Conservation (phyloP, 2,113 vertebrate species). For the Nothobranchius kuhntae region DNA sequence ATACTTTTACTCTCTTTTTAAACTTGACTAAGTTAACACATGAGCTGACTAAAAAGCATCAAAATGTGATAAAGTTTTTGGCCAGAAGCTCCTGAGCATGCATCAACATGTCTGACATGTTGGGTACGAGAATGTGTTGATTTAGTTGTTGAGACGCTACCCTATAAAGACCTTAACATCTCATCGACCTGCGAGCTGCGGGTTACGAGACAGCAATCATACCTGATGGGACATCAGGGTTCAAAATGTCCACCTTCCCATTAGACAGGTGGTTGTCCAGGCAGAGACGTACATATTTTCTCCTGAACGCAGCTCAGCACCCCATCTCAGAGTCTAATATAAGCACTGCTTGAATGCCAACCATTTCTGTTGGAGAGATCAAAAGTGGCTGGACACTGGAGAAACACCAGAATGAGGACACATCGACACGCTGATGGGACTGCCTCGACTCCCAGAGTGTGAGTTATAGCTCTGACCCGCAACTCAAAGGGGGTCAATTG, state of each 20-base stretch:
- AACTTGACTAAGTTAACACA: neutral
- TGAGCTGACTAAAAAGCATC: neutral
- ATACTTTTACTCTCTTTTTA: slow-evolving; percentile 1
- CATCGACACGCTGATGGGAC: slow-evolving; percentile 58
- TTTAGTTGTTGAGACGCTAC: neutral
- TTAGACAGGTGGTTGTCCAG: slow-evolving; percentile 21
- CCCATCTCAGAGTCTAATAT: slow-evolving; percentile 63
- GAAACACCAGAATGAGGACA: slow-evolving; percentile 73
- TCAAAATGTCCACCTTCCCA: slow-evolving; percentile 28
- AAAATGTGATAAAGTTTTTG: neutral
- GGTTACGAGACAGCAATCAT: slow-evolving; percentile 25
- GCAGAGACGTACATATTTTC: slow-evolving; percentile 35
- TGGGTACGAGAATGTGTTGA: neutral
- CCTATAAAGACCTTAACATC: slow-evolving; percentile 17
- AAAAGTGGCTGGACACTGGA: slow-evolving; percentile 55
- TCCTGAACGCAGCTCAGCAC: slow-evolving; percentile 23
- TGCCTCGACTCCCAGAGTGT: slow-evolving; percentile 55
- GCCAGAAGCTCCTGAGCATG: no score
- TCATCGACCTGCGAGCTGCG: slow-evolving; percentile 4
- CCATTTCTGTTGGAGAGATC: slow-evolving; percentile 68
- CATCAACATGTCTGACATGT: neutral
- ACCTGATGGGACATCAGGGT: slow-evolving; percentile 14
- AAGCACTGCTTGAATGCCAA: slow-evolving; percentile 58
- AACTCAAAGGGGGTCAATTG: slow-evolving; percentile 66
- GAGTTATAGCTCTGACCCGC: slow-evolving; percentile 73